Evolutionary conservation across 2,113 vertebrate genomes (phyloP), one percentile per base, ranked within the genome.

Genomic region (Tyrannus savana): DNA sequence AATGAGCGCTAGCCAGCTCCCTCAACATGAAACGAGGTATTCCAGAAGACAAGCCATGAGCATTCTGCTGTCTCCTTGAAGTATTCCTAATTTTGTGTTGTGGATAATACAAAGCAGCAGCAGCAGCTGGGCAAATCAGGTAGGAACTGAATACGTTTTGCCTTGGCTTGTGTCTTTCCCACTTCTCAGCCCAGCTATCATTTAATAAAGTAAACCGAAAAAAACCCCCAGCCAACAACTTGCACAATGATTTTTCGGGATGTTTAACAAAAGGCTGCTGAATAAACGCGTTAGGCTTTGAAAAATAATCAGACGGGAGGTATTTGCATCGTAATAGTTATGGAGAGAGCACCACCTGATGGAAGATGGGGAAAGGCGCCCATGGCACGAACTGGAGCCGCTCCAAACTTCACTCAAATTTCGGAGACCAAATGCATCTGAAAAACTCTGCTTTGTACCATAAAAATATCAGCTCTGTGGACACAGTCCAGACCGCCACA

Each of bases 311-410:
- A 77, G 58, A 88, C 35, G 31, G 74, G 78, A 80, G 9, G 24
- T 24, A 94, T 97, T 97, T 96, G 91, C 95, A 95, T 96, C 88
- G 93, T 79, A 83, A 98, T 97, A 88, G 97, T 95, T 98, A 85
- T 98, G 98, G 84, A 95, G 96, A 97, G 91, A 98, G 97, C 98
- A 96, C 98, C 98, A 98, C 97, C 98, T 92, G 95, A 98, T 96
- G 98, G 97, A 53, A 78, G 86, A 73, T 10, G 35, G 0, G 19
- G 53, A 78, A 78, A 68, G 4, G 25, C 74, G 58, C 3, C 3
- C 31, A 21, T 4, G 62, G 76, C 73, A 5, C 56, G 16, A 19
- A 21, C 58, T 35, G 83, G 75, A 83, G n/a, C 25, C 30, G 75
- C 89, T 28, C 50, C 92, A 44, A 77, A 75, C 72, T 73, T 77